Percentiles rank a stretch among this genome's conserved stretches.
phyloP scores from a whole-genome alignment of 1,140 invertebrate species.

The Spodoptera litura region DNA sequence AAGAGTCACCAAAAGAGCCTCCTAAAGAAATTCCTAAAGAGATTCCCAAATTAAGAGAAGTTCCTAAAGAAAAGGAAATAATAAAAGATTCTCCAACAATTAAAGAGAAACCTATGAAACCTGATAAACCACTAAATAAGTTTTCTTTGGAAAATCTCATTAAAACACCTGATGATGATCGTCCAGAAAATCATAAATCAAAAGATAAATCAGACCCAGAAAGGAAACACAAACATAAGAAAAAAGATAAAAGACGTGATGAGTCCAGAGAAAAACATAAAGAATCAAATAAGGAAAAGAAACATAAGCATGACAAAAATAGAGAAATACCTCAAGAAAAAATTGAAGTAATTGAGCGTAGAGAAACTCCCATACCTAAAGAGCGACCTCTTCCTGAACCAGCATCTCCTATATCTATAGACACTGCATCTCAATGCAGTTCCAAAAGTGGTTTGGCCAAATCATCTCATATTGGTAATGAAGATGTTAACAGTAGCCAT shows the following conservation, averaged over 20 bases:
- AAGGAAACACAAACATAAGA: slow-evolving; percentile 85
- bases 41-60: slow-evolving; percentile 79
- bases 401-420: slow-evolving; percentile 82
- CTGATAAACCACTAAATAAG: slow-evolving; percentile 78
- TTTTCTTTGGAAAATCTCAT: slow-evolving; percentile 83
- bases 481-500: slow-evolving; percentile 78
- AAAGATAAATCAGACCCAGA: slow-evolving; percentile 82
- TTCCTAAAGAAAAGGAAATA: slow-evolving; percentile 76
- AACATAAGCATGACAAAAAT: slow-evolving; percentile 87
- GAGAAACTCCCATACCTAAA: slow-evolving; percentile 76
- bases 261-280: slow-evolving; percentile 86
- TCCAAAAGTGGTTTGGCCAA: slow-evolving; percentile 82
- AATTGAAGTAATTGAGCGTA: slow-evolving; percentile 75
- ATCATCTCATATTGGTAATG: slow-evolving; percentile 66
- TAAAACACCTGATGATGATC: slow-evolving; percentile 78
- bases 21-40: slow-evolving; percentile 81
- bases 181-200: slow-evolving; percentile 77
- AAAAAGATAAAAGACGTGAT: slow-evolving; percentile 86
- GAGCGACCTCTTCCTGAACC: slow-evolving; percentile 76
- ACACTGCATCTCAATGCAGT: slow-evolving; percentile 84
- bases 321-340: slow-evolving; percentile 80
- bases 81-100: slow-evolving; percentile 75
- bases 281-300: slow-evolving; percentile 86
- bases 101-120: slow-evolving; percentile 80
- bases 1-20: slow-evolving; percentile 81